These are phyloP conservation scores for Percopsis omiscomaycus DNA, from an alignment of 2,797 vertebrate genomes.

Conservation along the genomic window DNA sequence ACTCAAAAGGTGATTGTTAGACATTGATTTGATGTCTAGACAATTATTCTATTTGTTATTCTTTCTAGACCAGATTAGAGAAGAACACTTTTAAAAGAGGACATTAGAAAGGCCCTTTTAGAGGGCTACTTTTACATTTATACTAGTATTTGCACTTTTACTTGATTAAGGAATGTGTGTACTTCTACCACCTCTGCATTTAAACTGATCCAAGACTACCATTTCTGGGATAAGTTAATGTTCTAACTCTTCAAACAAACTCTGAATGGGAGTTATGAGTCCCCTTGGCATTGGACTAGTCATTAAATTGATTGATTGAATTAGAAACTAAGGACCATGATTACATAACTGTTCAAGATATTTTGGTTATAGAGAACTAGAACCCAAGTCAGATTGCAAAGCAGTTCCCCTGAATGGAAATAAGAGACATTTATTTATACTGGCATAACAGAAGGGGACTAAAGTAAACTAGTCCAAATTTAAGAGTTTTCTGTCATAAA, in stretches of 20 bases:
- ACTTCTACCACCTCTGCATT: background rate
- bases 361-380: conserved; percentile 25
- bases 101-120: too few species aligned
- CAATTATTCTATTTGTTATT: too few species aligned
- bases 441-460: conserved; percentile 39
- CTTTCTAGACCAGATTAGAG: too few species aligned
- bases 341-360: conserved; percentile 47
- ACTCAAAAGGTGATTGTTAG: conserved; percentile 6
- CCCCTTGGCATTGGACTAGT: background rate
- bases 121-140: too few species aligned
- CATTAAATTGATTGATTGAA: background rate
- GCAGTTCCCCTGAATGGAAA: conserved; percentile 6
- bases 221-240: background rate
- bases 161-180: too few species aligned
- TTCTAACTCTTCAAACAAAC: background rate
- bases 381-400: conserved; percentile 9
- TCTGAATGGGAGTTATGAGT: background rate
- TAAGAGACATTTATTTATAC: background rate
- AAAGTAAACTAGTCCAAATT: conserved; percentile 2
- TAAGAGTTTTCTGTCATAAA: too few species aligned
- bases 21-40: background rate
- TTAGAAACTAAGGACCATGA: conserved; percentile 5
- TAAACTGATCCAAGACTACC: background rate
- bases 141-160: too few species aligned
- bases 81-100: too few species aligned